These are phyloP conservation scores for Colletes collaris DNA, from an alignment of 2,888 invertebrate species.

Conservation along the genomic window DNA sequence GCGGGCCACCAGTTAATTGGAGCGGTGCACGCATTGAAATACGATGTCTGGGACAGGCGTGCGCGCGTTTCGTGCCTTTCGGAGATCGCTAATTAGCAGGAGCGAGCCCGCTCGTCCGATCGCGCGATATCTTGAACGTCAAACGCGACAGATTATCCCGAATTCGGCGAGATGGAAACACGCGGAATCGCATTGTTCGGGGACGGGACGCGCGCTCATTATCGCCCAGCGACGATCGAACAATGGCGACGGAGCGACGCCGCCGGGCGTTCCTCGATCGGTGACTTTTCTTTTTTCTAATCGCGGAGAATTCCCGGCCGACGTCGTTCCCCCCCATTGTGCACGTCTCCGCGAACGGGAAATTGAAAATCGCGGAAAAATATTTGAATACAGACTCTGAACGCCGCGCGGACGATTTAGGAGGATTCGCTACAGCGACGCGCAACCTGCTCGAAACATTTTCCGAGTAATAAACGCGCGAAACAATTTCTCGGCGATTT, in stretches of 20 bases:
- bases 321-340: too few relatives aligned
- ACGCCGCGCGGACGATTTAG: too few relatives aligned
- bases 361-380: neutral
- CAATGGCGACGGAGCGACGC: slow-evolving; percentile 5
- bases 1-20: slow-evolving; percentile 42
- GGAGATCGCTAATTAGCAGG: slow-evolving; percentile 48
- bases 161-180: slow-evolving; percentile 27
- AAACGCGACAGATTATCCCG: slow-evolving; percentile 42
- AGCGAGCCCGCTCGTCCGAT: slow-evolving; percentile 19
- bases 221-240: slow-evolving; percentile 19
- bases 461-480: too few relatives aligned
- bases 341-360: neutral
- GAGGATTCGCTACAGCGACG: too few relatives aligned
- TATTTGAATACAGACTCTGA: neutral
- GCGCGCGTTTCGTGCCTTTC: slow-evolving; percentile 24
- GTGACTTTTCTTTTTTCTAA: neutral
- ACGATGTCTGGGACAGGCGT: slow-evolving; percentile 20
- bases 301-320: neutral
- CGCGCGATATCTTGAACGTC: slow-evolving; percentile 48
- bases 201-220: slow-evolving; percentile 12
- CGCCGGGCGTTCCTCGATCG: neutral
- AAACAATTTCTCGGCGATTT: too few relatives aligned
- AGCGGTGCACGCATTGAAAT: slow-evolving; percentile 44
- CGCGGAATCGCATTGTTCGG: slow-evolving; percentile 21
- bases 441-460: too few relatives aligned